Evolutionary conservation across 2,888 invertebrate genomes (phyloP).

Genomic region (Chloromyia formosa): DNA sequence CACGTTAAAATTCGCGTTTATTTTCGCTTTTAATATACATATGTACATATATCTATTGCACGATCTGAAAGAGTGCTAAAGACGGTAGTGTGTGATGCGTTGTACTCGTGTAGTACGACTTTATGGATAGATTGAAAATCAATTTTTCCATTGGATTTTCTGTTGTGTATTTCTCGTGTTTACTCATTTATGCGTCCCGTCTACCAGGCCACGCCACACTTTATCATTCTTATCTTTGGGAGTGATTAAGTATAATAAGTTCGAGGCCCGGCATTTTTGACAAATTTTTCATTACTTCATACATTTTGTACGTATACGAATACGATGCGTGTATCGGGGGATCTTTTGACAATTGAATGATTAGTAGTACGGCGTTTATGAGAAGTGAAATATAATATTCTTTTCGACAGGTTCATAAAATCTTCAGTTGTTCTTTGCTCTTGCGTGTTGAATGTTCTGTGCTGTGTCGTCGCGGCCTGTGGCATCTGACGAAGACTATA

Average conservation of each 20-base stretch:
- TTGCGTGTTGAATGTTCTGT: conserved; percentile 1
- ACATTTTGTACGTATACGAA: not conserved
- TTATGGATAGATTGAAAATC: conserved; percentile 24
- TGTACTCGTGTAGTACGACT: no score
- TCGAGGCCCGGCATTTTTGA: conserved; percentile 27
- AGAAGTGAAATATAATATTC: conserved; percentile 20
- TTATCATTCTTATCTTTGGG: conserved; percentile 39
- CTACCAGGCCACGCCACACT: conserved; percentile 17
- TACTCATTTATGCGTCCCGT: conserved; percentile 25
- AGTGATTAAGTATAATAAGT: conserved; percentile 27
- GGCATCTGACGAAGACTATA: no score
- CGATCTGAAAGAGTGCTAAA: not conserved
- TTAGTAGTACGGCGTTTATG: not conserved
- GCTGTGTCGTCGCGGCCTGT: not conserved
- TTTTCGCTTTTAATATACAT: not conserved
- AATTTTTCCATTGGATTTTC: conserved; percentile 16
- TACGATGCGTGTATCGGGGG: no score
- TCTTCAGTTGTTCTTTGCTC: conserved; percentile 17
- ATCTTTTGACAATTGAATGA: conserved; percentile 5
- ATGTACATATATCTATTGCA: no score
- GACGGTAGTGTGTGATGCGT: no score
- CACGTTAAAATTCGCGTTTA: conserved; percentile 1
- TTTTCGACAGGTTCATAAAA: conserved; percentile 30
- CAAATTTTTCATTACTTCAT: conserved; percentile 32
- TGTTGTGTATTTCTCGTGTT: conserved; percentile 7